Evolutionary conservation across 2,797 vertebrate species (phyloP).

Genomic region (Silurus lanzhouensis): DNA sequence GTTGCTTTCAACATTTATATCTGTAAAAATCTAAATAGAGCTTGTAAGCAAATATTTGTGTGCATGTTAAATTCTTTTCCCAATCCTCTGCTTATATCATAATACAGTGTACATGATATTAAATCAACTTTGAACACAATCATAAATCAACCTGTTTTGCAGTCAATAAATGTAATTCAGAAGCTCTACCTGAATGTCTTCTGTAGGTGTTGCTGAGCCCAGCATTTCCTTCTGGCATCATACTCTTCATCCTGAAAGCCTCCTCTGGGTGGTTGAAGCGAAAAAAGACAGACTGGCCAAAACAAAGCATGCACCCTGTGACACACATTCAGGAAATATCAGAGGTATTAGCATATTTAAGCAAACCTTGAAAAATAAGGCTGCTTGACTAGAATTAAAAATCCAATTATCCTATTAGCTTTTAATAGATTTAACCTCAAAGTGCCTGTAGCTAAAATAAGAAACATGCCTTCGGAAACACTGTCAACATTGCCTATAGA

Average conservation of each 20-base stretch:
- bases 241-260: constrained; percentile 94
- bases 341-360: not conserved
- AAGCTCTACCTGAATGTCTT: constrained; percentile 45
- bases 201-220: constrained; percentile 61
- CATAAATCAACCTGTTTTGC: not conserved
- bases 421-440: not conserved
- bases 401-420: not conserved
- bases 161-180: not conserved
- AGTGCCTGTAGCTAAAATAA: not conserved
- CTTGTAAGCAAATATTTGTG: not conserved
- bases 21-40: constrained; percentile 14
- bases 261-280: constrained; percentile 97
- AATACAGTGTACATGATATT: not conserved
- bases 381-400: not conserved
- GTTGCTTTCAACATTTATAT: constrained; percentile 4
- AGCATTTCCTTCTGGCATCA: constrained; percentile 79
- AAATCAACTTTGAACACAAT: not conserved
- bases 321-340: constrained; percentile 29
- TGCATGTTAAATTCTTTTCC: not conserved
- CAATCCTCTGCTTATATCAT: not conserved
- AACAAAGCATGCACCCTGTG: constrained; percentile 94
- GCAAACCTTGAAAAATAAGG: not conserved
- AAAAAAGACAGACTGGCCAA: constrained; percentile 92
- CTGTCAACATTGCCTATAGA: not conserved
- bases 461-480: not conserved